These are phyloP conservation scores for Pseudotriccus pelzelni DNA, from an alignment of 2,797 vertebrate genomes.

Conservation along the genomic window DNA sequence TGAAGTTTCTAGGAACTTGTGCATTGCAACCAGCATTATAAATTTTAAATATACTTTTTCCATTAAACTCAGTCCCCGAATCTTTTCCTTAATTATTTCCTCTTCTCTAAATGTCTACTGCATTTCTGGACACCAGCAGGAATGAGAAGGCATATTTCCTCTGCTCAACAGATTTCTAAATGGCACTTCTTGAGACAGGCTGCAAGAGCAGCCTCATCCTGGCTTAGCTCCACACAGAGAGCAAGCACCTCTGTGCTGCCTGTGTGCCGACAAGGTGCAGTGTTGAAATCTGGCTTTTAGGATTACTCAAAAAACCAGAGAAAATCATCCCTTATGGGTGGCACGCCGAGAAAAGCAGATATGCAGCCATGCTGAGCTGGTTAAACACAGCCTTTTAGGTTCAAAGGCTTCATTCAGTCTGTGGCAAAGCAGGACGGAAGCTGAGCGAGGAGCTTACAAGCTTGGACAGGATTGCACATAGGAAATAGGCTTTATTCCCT, in stretches of 20 bases:
- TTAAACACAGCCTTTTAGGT: slow-evolving; percentile 22
- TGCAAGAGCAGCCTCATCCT: not conserved
- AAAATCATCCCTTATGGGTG: not conserved
- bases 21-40: not conserved
- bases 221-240: not conserved
- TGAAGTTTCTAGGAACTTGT: not conserved
- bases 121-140: not conserved
- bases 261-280: not conserved
- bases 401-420: slow-evolving; percentile 30
- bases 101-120: not conserved
- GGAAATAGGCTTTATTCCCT: slow-evolving; percentile 38
- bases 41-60: not conserved
- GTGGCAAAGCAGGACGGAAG: slow-evolving; percentile 22
- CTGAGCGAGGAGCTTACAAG: slow-evolving; percentile 1
- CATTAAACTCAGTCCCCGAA: not conserved
- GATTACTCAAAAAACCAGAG: not conserved
- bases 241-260: not conserved
- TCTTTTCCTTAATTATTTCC: not conserved
- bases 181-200: not conserved
- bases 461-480: not conserved
- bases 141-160: not conserved
- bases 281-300: not conserved
- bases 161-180: not conserved
- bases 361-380: not conserved
- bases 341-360: not conserved